Conservation (phyloP, 2,888 invertebrate species). For the Orthosia gothica region DNA sequence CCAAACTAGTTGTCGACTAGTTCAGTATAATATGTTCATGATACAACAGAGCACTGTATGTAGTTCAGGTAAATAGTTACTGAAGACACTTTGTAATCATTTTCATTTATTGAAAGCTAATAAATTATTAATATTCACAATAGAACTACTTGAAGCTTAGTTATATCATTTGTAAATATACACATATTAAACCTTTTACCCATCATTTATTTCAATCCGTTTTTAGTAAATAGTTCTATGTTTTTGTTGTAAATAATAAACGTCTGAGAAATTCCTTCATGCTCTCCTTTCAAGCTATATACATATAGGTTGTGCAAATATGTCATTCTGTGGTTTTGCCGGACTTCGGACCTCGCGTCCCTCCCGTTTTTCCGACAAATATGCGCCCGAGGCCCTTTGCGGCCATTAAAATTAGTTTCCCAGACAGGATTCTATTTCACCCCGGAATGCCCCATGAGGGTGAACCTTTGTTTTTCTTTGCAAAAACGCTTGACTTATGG, state of each 20-base stretch:
- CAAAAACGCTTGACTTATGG: constrained; percentile 48
- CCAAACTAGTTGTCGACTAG: neutral
- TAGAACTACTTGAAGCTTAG: no score
- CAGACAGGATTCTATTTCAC: constrained; percentile 79
- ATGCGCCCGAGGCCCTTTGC: constrained; percentile 63
- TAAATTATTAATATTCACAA: no score
- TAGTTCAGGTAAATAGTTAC: neutral
- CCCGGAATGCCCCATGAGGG: constrained; percentile 67
- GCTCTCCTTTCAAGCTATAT: constrained; percentile 5
- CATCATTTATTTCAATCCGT: no score
- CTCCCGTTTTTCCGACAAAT: constrained; percentile 61
- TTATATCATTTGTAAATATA: no score
- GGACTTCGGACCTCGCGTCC: constrained; percentile 9
- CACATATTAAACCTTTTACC: no score
- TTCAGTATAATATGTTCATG: neutral
- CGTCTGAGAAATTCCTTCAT: constrained; percentile 2
- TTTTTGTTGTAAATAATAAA: constrained; percentile 4
- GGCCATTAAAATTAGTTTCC: constrained; percentile 82
- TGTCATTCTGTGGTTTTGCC: constrained; percentile 24
- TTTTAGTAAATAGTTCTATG: neutral
- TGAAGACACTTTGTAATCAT: neutral
- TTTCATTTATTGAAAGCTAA: neutral
- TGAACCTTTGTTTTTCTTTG: constrained; percentile 60
- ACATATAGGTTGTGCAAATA: constrained; percentile 31
- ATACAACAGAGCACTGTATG: neutral